Conservation (phyloP, 2,888 invertebrate species). For the Mythimna ferrago region DNA sequence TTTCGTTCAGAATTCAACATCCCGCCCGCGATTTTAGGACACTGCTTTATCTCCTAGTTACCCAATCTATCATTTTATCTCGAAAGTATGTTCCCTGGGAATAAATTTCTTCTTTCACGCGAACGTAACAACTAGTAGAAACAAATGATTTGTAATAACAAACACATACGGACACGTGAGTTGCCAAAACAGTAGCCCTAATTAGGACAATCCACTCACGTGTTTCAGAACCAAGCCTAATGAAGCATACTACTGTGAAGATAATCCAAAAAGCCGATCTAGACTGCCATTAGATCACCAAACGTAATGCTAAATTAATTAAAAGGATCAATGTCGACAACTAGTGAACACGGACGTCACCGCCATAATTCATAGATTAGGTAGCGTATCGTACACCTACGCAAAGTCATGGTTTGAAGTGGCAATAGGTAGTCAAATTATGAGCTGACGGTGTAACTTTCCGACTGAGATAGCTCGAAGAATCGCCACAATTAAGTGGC, state of each 20-base stretch:
- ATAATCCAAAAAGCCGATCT: slow-evolving; percentile 24
- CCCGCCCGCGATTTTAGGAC: too few relatives aligned
- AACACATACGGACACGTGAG: too few relatives aligned
- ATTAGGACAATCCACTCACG: background rate
- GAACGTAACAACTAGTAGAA: too few relatives aligned
- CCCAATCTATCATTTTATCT: too few relatives aligned
- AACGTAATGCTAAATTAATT: slow-evolving; percentile 27
- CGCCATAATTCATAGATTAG: slow-evolving; percentile 10
- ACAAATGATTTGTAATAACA: too few relatives aligned
- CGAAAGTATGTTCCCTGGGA: too few relatives aligned
- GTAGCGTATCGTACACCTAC: background rate
- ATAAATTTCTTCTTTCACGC: too few relatives aligned
- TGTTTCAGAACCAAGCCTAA: background rate
- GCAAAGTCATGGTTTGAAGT: background rate
- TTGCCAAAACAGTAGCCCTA: background rate
- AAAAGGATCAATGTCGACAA: slow-evolving; percentile 13
- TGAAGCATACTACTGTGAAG: background rate
- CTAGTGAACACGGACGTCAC: slow-evolving; percentile 10
- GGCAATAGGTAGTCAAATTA: background rate
- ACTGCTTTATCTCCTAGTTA: too few relatives aligned
- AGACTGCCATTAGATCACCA: slow-evolving; percentile 7
- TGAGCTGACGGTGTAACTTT: background rate
- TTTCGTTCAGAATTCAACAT: too few relatives aligned
- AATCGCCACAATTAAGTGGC: too few relatives aligned
- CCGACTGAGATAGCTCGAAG: too few relatives aligned